Base-by-base conservation (phyloP, 1,140 invertebrate species). In the Contarinia nasturtii region DNA sequence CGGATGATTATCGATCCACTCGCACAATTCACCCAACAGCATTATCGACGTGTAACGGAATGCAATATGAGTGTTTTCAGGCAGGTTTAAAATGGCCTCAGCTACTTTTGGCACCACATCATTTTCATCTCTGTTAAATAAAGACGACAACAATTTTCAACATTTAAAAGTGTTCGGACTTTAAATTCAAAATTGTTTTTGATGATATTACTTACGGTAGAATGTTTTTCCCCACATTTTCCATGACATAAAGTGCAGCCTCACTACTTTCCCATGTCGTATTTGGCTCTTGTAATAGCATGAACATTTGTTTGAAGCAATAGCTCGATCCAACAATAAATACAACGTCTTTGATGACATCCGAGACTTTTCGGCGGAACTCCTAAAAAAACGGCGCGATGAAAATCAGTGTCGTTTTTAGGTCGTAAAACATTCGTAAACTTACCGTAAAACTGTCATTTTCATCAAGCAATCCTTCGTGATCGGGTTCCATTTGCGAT, bases 291-390 rank as follows among this genome's bases (percentile, higher is more conserved):
- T 81, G 77, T 7, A 88, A 67, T 21, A 73, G 74, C 0, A 79
- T 58, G 60, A 86, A 87, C 80, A 95, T 91, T 69, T 95, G 86
- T 54, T 82, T 73, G 64, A 98, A 94, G 61, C 89, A 88, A 45
- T 80, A 79, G 48, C 82, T 82, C 37, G 90, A 92, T 1, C 92
- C 90, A 47, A 96, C 84, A 49, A 98, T 89, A 63, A 96, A 97
- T n/a, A 94, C 84, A 21, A 97, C 86, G 67, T 98, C 94, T 64
- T 93, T 93, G 43, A 97, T 88, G 41, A 97, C 67, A 58, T 97
- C 93, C 7, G 81, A 83, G 0, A 93, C 91, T 59, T 90, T 82
- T 46, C 73, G 65, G 54, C 94, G 71, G 64, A 98, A 98, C 52
- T 94, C 89, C 59, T 82, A 71, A 42, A 80, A 67, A 48, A 15